Conservation (phyloP, 2,888 invertebrate species). For the Andrena flavipes region DNA sequence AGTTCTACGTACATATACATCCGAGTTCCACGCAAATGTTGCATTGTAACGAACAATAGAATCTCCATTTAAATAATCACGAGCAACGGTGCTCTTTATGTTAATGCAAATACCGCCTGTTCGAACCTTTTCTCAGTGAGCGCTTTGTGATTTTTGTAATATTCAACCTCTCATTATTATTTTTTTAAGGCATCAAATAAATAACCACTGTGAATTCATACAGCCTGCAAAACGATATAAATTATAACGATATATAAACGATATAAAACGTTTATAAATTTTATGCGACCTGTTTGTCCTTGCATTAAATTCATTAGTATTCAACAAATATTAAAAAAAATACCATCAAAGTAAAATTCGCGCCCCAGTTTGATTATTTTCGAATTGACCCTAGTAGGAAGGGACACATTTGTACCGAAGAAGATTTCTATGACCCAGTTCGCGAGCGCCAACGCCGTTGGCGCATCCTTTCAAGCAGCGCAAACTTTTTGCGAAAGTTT, state of each 20-base stretch:
- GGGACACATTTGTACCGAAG: constrained; percentile 6
- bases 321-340: background rate
- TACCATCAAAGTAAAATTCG: constrained; percentile 3
- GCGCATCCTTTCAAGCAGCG: constrained; percentile 10
- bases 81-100: background rate
- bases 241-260: too few species aligned
- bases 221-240: background rate
- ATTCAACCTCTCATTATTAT: background rate
- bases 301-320: too few species aligned
- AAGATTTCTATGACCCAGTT: constrained; percentile 65
- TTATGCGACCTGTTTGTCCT: background rate
- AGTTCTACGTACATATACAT: background rate
- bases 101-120: constrained; percentile 18
- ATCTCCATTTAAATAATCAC: constrained; percentile 20
- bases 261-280: too few species aligned
- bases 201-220: background rate
- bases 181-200: background rate
- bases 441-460: constrained; percentile 23
- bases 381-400: background rate
- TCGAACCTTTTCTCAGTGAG: background rate
- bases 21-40: constrained; percentile 20
- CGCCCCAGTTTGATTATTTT: constrained; percentile 20
- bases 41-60: constrained; percentile 16
- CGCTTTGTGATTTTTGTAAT: constrained; percentile 1
- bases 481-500: constrained; percentile 57